phyloP scores from a whole-genome alignment of 2,797 vertebrate species.

The Typhlichthys eigenmanni region DNA sequence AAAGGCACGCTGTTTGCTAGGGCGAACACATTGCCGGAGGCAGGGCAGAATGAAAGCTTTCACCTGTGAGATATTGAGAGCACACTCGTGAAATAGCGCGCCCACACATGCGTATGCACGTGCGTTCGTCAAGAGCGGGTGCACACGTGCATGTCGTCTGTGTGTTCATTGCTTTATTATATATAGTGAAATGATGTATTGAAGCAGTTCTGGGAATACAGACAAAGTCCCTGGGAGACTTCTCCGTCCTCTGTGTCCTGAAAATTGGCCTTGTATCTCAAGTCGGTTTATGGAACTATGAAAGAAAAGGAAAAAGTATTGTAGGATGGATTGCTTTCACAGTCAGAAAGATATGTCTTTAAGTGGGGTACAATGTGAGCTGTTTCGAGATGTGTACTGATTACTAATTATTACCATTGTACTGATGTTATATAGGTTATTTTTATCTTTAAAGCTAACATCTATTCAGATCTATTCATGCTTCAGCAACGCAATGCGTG shows the following conservation, averaged over 20 bases:
- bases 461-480: neutral
- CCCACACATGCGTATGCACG: slow-evolving; percentile 33
- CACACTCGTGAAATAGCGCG: slow-evolving; percentile 46
- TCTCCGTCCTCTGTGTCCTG: slow-evolving; percentile 60
- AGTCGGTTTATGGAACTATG: slow-evolving; percentile 11
- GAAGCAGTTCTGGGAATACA: slow-evolving; percentile 50
- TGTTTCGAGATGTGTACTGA: slow-evolving; percentile 19
- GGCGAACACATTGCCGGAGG: slow-evolving; percentile 69
- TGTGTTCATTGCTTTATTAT: slow-evolving; percentile 40
- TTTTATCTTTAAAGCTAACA: slow-evolving; percentile 1
- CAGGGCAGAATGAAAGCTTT: slow-evolving; percentile 72
- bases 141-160: slow-evolving; percentile 18
- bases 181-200: slow-evolving; percentile 46
- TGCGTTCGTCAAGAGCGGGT: slow-evolving; percentile 14
- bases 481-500: too few species aligned
- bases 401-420: neutral
- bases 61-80: slow-evolving; percentile 73
- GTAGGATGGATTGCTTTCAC: slow-evolving; percentile 39
- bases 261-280: slow-evolving; percentile 46
- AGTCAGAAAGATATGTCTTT: slow-evolving; percentile 35
- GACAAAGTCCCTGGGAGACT: slow-evolving; percentile 61
- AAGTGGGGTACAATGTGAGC: slow-evolving; percentile 38
- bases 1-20: slow-evolving; percentile 65
- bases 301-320: too few species aligned
- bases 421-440: neutral